Conservation (phyloP, 2,113 vertebrate genomes). For the Chaetops frenatus region DNA sequence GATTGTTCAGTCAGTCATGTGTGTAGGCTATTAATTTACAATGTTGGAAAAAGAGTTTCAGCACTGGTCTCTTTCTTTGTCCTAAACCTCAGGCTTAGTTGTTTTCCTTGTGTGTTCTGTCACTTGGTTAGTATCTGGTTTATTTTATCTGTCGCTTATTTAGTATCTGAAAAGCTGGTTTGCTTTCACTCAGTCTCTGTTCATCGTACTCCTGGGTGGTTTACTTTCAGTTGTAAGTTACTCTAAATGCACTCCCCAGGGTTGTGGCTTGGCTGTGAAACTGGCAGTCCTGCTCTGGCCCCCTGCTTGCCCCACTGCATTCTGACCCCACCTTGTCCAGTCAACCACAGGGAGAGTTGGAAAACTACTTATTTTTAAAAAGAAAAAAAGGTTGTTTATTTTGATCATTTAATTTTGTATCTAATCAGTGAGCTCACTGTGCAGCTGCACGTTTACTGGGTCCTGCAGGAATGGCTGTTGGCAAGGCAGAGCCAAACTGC, state of each 20-base stretch:
- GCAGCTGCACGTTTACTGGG: constrained; percentile 20
- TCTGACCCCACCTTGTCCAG: background rate
- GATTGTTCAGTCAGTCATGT: background rate
- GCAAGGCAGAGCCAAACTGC: background rate
- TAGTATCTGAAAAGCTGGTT: background rate
- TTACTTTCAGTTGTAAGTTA: background rate
- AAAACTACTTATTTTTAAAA: background rate
- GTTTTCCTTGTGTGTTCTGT: background rate
- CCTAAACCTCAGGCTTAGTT: background rate
- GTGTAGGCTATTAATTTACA: background rate
- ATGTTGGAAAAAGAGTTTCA: background rate
- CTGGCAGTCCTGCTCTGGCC: background rate
- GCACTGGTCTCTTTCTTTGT: background rate
- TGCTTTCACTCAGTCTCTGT: background rate
- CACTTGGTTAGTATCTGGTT: background rate
- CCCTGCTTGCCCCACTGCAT: fast-evolving
- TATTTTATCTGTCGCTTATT: background rate
- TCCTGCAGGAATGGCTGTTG: background rate
- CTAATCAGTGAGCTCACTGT: background rate
- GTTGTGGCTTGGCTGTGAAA: background rate
- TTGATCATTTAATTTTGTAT: background rate
- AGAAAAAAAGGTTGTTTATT: background rate
- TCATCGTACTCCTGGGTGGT: background rate
- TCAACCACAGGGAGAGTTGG: background rate
- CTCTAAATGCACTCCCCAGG: background rate